Conservation (phyloP, 1,140 invertebrate genomes). For the Leptestheria dahalacensis region DNA sequence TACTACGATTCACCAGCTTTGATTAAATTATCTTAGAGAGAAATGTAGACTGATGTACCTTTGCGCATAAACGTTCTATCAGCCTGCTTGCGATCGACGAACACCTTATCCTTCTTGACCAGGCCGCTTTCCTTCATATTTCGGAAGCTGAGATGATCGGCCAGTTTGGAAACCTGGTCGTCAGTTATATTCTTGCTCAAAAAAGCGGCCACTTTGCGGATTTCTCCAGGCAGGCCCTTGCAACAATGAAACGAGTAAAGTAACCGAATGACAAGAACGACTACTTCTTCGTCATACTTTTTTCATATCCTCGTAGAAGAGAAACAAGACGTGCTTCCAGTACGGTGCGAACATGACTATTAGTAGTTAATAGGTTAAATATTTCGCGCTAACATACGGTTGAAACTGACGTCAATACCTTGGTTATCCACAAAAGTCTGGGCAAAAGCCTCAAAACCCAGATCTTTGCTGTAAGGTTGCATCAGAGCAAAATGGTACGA, state of each 20-base stretch:
- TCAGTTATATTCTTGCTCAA: constrained; percentile 25
- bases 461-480: constrained; percentile 21
- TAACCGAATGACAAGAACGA: neutral
- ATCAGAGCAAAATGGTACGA: neutral
- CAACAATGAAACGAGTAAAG: constrained; percentile 16
- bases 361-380: too few species aligned
- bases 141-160: constrained; percentile 24
- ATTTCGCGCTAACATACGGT: neutral
- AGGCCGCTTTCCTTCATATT: constrained; percentile 30
- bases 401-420: constrained; percentile 7
- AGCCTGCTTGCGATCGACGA: constrained; percentile 23
- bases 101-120: constrained; percentile 30
- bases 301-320: constrained; percentile 27
- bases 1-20: too few species aligned
- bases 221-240: constrained; percentile 24
- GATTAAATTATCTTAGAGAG: too few species aligned
- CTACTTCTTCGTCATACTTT: neutral
- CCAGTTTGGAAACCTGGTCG: constrained; percentile 19
- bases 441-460: constrained; percentile 23
- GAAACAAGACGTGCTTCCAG: constrained; percentile 19
- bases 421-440: constrained; percentile 4
- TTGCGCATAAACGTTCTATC: constrained; percentile 28
- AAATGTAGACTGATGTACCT: constrained; percentile 26
- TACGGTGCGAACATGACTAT: neutral
- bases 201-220: constrained; percentile 28